Conservation (phyloP, 2,888 invertebrate genomes). For the Pristionchus mayeri region DNA sequence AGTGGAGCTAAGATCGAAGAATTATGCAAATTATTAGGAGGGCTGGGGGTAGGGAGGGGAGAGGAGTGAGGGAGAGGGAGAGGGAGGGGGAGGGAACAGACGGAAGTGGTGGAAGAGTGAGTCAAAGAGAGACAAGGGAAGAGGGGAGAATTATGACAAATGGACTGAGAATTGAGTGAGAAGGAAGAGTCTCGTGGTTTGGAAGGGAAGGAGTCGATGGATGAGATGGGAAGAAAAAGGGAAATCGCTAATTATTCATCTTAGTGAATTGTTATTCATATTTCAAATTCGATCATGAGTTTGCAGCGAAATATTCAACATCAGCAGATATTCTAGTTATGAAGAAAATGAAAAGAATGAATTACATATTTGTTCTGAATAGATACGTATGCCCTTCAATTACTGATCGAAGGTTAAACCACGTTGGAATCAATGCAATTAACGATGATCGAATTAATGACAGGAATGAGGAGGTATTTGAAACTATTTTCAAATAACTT, state of each 20-base stretch:
- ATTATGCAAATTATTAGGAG: constrained; percentile 19
- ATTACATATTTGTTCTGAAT: no score
- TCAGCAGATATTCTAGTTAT: no score
- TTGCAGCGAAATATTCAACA: no score
- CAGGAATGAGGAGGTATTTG: not conserved
- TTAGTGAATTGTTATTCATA: no score
- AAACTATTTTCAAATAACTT: not conserved
- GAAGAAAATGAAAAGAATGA: no score
- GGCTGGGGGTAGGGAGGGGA: not conserved
- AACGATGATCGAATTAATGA: not conserved
- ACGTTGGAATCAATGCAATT: no score
- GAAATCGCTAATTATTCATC: no score
- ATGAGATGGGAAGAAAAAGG: not conserved
- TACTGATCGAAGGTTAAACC: no score
- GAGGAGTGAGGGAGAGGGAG: not conserved
- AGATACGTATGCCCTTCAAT: no score
- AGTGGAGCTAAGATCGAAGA: constrained; percentile 11
- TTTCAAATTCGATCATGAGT: no score
- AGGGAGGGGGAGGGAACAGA: constrained; percentile 8
- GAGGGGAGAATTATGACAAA: constrained; percentile 37
- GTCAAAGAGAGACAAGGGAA: constrained; percentile 11
- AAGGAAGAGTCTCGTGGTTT: not conserved
- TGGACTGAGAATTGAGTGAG: constrained; percentile 47
- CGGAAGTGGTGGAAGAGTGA: not conserved
- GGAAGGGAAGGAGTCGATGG: not conserved